Conservation (phyloP, 2,888 invertebrate genomes). For the Lordiphosa fenestrarum region DNA sequence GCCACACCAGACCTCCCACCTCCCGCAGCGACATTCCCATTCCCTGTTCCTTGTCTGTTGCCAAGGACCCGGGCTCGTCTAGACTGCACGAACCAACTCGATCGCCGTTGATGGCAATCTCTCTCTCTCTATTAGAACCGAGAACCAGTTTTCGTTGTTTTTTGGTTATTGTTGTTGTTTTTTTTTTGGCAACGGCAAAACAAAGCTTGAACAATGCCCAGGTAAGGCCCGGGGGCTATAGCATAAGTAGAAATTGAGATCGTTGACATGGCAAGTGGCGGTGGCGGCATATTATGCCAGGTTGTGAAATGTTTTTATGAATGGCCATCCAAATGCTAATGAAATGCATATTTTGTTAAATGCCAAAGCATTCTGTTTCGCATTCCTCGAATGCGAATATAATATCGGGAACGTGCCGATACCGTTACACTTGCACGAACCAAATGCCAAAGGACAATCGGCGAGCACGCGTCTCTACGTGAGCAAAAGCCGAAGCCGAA, state of each 20-base stretch:
- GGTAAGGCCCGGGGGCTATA: conserved; percentile 16
- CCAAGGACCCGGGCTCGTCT: conserved; percentile 61
- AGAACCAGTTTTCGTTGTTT: conserved; percentile 53
- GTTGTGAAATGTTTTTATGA: conserved; percentile 74
- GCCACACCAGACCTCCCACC: conserved; percentile 15
- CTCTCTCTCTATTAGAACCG: conserved; percentile 51
- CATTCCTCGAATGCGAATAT: conserved; percentile 35
- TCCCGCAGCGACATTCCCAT: conserved; percentile 36
- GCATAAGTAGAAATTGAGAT: conserved; percentile 44
- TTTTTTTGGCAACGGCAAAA: conserved; percentile 18
- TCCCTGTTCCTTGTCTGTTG: conserved; percentile 45
- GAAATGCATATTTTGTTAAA: conserved; percentile 47
- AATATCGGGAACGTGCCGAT: conserved; percentile 18
- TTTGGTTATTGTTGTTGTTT: conserved; percentile 11
- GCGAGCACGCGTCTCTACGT: conserved; percentile 16
- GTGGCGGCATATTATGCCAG: conserved; percentile 48
- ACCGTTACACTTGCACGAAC: conserved; percentile 47
- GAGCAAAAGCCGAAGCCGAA: conserved; percentile 18
- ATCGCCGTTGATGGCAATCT: conserved; percentile 29
- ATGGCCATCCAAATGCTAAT: conserved; percentile 42
- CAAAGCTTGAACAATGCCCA: conserved; percentile 33
- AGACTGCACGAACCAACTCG: conserved; percentile 47
- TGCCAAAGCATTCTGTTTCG: conserved; percentile 39
- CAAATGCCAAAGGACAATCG: conserved; percentile 24
- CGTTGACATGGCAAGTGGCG: conserved; percentile 71